Evolutionary conservation across 2,113 vertebrate genomes (phyloP), one percentile per base, ranked within the genome.

Genomic region (Colossoma macropomum): DNA sequence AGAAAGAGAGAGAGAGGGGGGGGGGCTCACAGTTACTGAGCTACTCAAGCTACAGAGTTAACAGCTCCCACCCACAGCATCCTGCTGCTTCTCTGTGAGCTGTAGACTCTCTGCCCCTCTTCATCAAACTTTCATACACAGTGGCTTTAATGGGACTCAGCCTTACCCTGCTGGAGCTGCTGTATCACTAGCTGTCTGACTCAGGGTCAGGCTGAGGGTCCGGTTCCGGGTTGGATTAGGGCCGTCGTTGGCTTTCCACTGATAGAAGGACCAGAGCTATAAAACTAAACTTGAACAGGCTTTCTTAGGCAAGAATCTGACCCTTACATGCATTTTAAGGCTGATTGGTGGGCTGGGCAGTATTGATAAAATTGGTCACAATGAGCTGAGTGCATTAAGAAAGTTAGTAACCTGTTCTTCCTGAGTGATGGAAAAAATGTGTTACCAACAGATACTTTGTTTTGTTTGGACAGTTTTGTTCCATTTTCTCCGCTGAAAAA

Each of bases 31-130:
- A 62, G 59, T 23, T 23, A 23, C 21, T 56, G 21, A 62, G 23
- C 25, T 56, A 23, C n/a, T 62, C n/a, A 62, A 62, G 25, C 59
- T 62, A 27, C 19, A 27, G 25, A 62, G 59, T 0, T n/a, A 60
- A 60, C n/a, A 10, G 59, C 25, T 62, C 23, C 56, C 56, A n/a
- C 56, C 17, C 15, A 21, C 16, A 10, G 56, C n/a, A 23, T 60
- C 56, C 23, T n/a, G 1, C 56, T 60, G 56, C 7, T 11, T 16
- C 59, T 62, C 59, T 11, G n/a, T 27, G 41, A 62, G 59, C 59
- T 62, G 10, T 62, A 62, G n/a, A 27, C 59, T 62, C 59, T 62
- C 25, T 71, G 68, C 34, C 68, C 68, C 68, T 71, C 68, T 41
- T 38, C 32, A 69, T 71, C 34, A 71, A 71, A 45, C 21, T 68